These are phyloP conservation scores for Drosophila macrospina DNA, from an alignment of 2,888 invertebrate genomes.

Conservation along the genomic window DNA sequence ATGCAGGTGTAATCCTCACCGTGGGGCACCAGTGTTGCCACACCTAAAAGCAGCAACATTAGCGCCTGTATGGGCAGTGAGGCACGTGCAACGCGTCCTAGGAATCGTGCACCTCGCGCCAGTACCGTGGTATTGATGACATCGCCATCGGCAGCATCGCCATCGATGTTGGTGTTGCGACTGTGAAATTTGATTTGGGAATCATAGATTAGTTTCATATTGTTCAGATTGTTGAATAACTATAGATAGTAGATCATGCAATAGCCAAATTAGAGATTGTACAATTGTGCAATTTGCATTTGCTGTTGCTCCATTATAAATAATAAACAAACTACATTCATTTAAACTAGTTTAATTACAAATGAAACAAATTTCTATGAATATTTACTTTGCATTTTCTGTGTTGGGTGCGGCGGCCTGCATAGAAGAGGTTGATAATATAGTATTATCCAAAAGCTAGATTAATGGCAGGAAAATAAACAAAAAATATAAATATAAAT, in stretches of 20 bases:
- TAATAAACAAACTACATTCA: slow-evolving; percentile 41
- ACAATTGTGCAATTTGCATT: slow-evolving; percentile 40
- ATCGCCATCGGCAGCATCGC: slow-evolving; percentile 85
- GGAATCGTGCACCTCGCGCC: slow-evolving; percentile 92
- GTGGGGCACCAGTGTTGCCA: slow-evolving; percentile 95
- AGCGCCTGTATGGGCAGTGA: slow-evolving; percentile 97
- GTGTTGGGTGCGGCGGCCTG: slow-evolving; percentile 86
- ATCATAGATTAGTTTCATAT: slow-evolving; percentile 10
- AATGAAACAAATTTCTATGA: slow-evolving; percentile 80
- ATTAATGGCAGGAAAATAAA: slow-evolving; percentile 86
- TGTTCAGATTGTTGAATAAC: not conserved
- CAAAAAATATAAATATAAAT: slow-evolving; percentile 76
- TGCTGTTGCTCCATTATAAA: slow-evolving; percentile 14
- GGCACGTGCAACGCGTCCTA: slow-evolving; percentile 95
- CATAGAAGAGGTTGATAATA: slow-evolving; percentile 85
- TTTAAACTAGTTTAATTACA: slow-evolving; percentile 26
- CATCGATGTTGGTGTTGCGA: slow-evolving; percentile 60
- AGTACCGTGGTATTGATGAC: slow-evolving; percentile 89
- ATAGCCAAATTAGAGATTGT: slow-evolving; percentile 21
- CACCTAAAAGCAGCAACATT: slow-evolving; percentile 95
- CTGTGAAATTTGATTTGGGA: slow-evolving; percentile 20
- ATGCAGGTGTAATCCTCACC: slow-evolving; percentile 94
- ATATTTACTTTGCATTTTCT: slow-evolving; percentile 89
- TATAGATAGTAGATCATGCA: slow-evolving; percentile 38
- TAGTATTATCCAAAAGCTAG: slow-evolving; percentile 89